These are phyloP conservation scores for Sinocyclocheilus rhinocerous DNA, from an alignment of 2,113 vertebrate genomes.

Conservation along the genomic window DNA sequence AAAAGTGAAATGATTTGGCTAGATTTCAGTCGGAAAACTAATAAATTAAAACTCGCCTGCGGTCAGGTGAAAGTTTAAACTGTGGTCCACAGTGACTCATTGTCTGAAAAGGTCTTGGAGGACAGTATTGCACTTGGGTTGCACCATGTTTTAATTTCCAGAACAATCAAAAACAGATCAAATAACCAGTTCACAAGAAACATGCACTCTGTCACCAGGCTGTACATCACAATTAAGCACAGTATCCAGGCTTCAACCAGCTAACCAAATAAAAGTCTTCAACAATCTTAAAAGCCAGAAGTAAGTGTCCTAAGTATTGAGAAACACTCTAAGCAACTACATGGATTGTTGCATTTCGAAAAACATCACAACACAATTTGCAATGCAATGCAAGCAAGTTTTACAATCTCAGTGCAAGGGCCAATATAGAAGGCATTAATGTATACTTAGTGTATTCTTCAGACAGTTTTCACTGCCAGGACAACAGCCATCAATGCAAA, in stretches of 20 bases:
- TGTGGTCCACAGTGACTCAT: constrained; percentile 58
- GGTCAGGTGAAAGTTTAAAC: constrained; percentile 6
- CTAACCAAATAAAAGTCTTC: not conserved
- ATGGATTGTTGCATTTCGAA: not conserved
- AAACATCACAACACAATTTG: not conserved
- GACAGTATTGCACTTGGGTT: constrained; percentile 60
- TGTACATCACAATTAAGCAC: not conserved
- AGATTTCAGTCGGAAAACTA: constrained; percentile 21
- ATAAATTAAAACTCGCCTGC: constrained; percentile 7
- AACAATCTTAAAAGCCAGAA: not conserved
- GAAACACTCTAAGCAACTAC: not conserved
- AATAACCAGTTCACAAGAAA: constrained; percentile 18
- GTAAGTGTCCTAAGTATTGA: not conserved
- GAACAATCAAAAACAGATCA: constrained; percentile 33
- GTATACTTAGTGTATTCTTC: too few species aligned
- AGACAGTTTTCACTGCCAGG: not conserved
- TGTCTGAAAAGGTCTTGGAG: constrained; percentile 58
- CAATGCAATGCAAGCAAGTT: not conserved
- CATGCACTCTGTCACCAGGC: not conserved
- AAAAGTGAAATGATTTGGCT: not conserved
- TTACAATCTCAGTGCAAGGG: not conserved
- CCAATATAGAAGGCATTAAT: not conserved
- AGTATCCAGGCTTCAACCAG: not conserved
- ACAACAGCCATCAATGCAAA: not conserved
- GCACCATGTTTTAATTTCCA: constrained; percentile 59